phyloP scores from a whole-genome alignment of 2,113 vertebrate species.

The Dicrurus megarhynchus region DNA sequence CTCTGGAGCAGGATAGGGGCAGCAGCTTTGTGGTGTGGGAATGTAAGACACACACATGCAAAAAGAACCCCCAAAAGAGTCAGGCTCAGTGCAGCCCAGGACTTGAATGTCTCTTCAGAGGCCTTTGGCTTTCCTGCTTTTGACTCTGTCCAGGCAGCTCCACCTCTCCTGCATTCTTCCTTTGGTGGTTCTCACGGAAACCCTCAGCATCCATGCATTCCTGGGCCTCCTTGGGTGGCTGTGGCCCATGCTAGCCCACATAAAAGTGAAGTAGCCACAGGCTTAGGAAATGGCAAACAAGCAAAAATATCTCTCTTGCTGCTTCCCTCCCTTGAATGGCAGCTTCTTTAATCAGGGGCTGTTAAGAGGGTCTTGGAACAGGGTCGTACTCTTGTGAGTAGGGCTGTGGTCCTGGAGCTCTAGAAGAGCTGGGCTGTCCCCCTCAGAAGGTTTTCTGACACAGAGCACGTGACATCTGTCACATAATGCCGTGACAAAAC shows the following conservation, averaged over 20 bases:
- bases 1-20: neutral
- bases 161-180: accelerated
- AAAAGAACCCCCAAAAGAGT: neutral
- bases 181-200: neutral
- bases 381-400: accelerated
- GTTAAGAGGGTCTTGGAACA: neutral
- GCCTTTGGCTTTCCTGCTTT: neutral
- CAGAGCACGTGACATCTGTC: neutral
- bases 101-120: neutral
- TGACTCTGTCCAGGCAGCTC: neutral
- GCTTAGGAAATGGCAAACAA: neutral
- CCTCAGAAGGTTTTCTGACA: neutral
- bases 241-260: neutral
- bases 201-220: neutral
- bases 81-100: neutral
- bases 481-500: neutral
- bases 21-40: neutral
- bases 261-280: neutral
- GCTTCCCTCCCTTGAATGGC: neutral
- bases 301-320: neutral
- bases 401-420: neutral
- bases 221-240: neutral
- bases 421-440: neutral
- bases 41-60: neutral
- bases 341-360: neutral